Percentiles rank a stretch among this genome's conserved stretches.
phyloP scores from a whole-genome alignment of 2,113 vertebrate species.

The Campylomormyrus numenius region DNA sequence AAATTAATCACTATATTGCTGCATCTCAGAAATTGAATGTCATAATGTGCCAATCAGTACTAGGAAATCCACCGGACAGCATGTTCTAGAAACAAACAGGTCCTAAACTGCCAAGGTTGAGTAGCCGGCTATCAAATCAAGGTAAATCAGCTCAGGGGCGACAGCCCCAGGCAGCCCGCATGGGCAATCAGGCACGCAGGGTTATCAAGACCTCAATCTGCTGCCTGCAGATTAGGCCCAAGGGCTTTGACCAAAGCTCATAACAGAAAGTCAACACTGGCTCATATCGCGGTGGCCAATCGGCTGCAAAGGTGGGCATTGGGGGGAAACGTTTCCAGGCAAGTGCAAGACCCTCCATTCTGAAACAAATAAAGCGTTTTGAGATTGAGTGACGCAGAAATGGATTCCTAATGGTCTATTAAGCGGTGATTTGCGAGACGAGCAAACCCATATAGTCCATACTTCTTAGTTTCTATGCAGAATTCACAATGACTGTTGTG shows the following conservation, averaged over 20 bases:
- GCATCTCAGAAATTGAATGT: background rate
- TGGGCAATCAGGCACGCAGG: slow-evolving; percentile 50
- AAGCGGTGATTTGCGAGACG: background rate
- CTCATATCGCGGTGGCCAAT: background rate
- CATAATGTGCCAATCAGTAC: background rate
- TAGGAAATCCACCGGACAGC: background rate
- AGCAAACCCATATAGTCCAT: background rate
- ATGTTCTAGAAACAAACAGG: slow-evolving; percentile 6
- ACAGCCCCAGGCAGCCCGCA: slow-evolving; percentile 37
- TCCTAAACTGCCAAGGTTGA: background rate
- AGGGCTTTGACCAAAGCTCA: slow-evolving; percentile 26
- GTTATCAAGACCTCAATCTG: slow-evolving; percentile 53
- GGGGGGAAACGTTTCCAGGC: background rate
- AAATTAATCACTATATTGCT: background rate
- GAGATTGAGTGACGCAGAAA: background rate
- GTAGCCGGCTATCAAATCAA: slow-evolving; percentile 46
- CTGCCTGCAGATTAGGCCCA: slow-evolving; percentile 46
- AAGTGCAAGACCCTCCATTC: background rate
- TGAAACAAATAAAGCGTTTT: background rate
- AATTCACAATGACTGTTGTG: background rate
- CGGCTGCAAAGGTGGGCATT: background rate
- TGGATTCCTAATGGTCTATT: background rate
- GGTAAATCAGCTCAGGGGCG: slow-evolving; percentile 33
- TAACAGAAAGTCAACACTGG: slow-evolving; percentile 20
- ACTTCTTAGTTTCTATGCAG: background rate